A percentile compares a stretch with the other conserved stretches of the same genome.
phyloP scores from a whole-genome alignment of 1,140 invertebrate species.

The Atta colombica region DNA sequence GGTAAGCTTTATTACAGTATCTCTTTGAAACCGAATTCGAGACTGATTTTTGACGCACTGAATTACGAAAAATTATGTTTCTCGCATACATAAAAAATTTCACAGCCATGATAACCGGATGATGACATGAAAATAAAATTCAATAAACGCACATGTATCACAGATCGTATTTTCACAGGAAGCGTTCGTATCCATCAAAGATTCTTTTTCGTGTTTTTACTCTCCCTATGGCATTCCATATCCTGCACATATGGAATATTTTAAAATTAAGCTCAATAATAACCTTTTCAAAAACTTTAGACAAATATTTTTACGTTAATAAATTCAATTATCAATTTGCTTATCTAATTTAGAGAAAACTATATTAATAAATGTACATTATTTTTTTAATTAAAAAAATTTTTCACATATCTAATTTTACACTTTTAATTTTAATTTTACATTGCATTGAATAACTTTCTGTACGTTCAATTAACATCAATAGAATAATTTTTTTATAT shows the following conservation, averaged over 20 bases:
- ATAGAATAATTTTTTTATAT: conserved; percentile 4
- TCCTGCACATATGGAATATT: neutral
- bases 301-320: neutral
- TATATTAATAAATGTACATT: neutral
- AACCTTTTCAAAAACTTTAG: neutral
- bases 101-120: neutral
- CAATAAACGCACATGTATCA: conserved; percentile 33
- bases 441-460: neutral
- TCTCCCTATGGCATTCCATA: neutral
- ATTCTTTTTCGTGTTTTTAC: conserved; percentile 31
- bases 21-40: neutral
- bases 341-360: neutral
- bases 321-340: neutral
- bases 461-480: neutral
- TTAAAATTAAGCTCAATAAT: conserved; percentile 38
- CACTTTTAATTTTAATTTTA: neutral
- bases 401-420: neutral
- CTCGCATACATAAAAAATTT: conserved; percentile 24
- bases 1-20: neutral
- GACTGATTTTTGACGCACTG: neutral
- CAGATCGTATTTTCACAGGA: conserved; percentile 35
- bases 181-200: neutral
- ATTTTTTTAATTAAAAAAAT: neutral
- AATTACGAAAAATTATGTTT: conserved; percentile 30
- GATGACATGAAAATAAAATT: conserved; percentile 32